Percentiles rank a stretch among this genome's conserved stretches.
These are phyloP conservation scores for Ptychobarbus kaznakovi DNA, from an alignment of 2,797 vertebrate genomes.

Conservation along the genomic window DNA sequence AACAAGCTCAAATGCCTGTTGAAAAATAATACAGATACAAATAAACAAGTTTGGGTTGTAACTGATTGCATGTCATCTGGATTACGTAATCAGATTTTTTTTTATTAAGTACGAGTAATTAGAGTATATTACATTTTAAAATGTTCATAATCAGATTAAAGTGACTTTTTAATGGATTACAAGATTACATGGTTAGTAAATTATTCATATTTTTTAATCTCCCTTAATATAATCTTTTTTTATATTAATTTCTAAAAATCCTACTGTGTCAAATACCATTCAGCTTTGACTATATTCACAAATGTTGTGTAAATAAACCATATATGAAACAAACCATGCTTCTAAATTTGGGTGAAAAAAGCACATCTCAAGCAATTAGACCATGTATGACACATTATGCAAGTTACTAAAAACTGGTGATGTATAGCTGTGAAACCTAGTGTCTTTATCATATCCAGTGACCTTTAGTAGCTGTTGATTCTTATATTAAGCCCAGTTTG, in stretches of 20 bases:
- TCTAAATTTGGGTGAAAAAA: no score
- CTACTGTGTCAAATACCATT: neutral
- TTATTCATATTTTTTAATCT: neutral
- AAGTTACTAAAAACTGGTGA: no score
- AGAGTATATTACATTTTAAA: neutral
- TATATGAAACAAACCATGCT: no score
- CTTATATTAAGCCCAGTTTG: no score
- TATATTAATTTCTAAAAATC: neutral
- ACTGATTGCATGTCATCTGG: neutral
- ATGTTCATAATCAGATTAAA: neutral
- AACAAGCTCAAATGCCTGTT: slow-evolving; percentile 86
- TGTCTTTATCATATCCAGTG: no score
- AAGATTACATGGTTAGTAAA: neutral
- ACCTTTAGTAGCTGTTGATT: no score
- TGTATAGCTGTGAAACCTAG: no score
- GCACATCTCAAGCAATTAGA: no score
- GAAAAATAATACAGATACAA: slow-evolving; percentile 38
- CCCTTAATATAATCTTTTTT: neutral
- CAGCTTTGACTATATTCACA: neutral
- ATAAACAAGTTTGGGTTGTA: neutral
- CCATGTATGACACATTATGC: no score
- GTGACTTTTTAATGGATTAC: neutral
- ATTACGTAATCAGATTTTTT: neutral
- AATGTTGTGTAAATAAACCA: no score
- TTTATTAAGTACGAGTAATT: neutral